phyloP scores from a whole-genome alignment of 2,113 vertebrate genomes.

The Eudorcas thomsonii region DNA sequence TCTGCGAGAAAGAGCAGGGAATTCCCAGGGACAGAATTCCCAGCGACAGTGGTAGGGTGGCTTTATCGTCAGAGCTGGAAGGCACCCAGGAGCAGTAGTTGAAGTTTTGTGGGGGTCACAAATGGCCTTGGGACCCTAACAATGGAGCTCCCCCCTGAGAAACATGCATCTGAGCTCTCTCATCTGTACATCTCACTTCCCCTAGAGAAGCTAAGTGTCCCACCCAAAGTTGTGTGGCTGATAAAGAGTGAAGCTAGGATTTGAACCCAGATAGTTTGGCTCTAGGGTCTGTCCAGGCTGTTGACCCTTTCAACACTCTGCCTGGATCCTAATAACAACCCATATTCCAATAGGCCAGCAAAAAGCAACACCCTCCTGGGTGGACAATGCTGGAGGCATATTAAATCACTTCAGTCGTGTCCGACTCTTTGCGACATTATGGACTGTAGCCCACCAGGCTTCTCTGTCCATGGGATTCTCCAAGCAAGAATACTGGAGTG shows the following conservation, averaged over 20 bases:
- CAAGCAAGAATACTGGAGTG: neutral
- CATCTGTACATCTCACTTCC: neutral
- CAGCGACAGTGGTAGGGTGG: neutral
- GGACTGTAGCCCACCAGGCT: neutral
- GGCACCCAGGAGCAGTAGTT: neutral
- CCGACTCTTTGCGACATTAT: accelerated
- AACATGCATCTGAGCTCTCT: neutral
- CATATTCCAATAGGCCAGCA: neutral
- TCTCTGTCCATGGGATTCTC: neutral
- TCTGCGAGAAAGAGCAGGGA: neutral
- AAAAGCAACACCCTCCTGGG: neutral
- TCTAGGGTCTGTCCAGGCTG: neutral
- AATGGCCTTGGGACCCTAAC: neutral
- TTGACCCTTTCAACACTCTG: neutral
- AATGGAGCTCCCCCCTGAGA: neutral
- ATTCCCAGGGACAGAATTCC: neutral
- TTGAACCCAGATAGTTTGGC: neutral
- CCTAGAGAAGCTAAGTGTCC: neutral
- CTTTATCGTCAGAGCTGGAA: neutral
- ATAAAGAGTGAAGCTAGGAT: neutral
- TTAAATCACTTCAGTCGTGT: neutral
- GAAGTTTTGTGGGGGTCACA: neutral
- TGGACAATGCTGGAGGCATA: neutral
- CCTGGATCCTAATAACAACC: neutral
- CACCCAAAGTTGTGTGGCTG: neutral